Conservation (phyloP, 1,140 invertebrate genomes). For the Dinothrombium tinctorium region DNA sequence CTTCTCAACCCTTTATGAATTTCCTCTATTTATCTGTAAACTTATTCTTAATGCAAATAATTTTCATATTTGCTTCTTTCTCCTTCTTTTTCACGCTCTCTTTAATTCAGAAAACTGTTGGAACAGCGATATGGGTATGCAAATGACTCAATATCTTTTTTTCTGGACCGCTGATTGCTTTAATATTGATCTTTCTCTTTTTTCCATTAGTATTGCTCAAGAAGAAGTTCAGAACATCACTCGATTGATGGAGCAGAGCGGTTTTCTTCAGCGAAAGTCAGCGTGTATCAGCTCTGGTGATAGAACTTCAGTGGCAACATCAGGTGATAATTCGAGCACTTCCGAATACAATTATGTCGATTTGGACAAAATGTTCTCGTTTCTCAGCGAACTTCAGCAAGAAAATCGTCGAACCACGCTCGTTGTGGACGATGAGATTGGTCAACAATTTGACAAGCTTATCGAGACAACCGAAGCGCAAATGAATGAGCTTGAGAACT, state of each 20-base stretch:
- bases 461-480: conserved; percentile 41
- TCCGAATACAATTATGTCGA: conserved; percentile 32
- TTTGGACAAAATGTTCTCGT: conserved; percentile 76
- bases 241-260: conserved; percentile 41
- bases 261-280: conserved; percentile 7
- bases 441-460: conserved; percentile 52
- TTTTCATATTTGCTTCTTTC: too few species aligned
- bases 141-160: conserved; percentile 4
- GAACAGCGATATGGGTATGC: conserved; percentile 7
- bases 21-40: too few species aligned
- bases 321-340: neutral
- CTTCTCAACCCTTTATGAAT: neutral
- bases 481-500: conserved; percentile 5
- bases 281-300: neutral
- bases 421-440: conserved; percentile 39
- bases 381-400: conserved; percentile 55
- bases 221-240: conserved; percentile 46
- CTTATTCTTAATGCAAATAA: too few species aligned
- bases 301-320: neutral
- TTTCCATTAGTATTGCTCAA: conserved; percentile 34
- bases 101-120: conserved; percentile 3
- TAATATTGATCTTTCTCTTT: conserved; percentile 15
- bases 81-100: neutral
- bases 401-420: neutral
- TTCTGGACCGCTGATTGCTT: neutral